Conservation (phyloP, 2,113 vertebrate genomes). For the Neopipo cinnamomea region DNA sequence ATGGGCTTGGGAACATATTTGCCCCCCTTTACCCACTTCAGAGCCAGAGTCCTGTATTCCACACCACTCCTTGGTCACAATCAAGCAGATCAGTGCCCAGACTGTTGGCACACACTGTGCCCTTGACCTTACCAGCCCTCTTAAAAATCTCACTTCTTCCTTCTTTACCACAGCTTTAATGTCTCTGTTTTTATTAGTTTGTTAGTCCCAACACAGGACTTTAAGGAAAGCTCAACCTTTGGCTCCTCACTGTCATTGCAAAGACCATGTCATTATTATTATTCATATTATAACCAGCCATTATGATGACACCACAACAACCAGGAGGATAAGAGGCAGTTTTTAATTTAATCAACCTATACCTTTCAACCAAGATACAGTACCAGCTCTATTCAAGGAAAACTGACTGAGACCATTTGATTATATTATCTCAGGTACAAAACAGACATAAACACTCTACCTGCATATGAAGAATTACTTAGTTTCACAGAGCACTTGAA, state of each 20-base stretch:
- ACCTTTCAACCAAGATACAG: neutral
- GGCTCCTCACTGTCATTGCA: neutral
- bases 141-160: neutral
- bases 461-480: neutral
- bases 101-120: neutral
- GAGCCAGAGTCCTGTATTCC: neutral
- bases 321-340: neutral
- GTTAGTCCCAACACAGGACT: neutral
- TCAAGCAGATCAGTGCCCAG: neutral
- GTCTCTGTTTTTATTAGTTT: neutral
- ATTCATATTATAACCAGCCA: neutral
- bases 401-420: neutral
- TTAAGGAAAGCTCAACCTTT: neutral
- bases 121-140: neutral
- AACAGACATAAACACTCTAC: neutral
- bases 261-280: neutral
- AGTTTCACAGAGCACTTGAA: neutral
- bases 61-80: neutral
- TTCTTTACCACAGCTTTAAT: neutral
- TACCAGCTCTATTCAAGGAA: neutral
- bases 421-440: neutral
- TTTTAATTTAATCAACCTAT: neutral
- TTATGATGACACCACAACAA: neutral
- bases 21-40: accelerated
- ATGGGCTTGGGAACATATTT: neutral